Conservation (phyloP, 2,113 vertebrate species). For the Dipodomys merriami region DNA sequence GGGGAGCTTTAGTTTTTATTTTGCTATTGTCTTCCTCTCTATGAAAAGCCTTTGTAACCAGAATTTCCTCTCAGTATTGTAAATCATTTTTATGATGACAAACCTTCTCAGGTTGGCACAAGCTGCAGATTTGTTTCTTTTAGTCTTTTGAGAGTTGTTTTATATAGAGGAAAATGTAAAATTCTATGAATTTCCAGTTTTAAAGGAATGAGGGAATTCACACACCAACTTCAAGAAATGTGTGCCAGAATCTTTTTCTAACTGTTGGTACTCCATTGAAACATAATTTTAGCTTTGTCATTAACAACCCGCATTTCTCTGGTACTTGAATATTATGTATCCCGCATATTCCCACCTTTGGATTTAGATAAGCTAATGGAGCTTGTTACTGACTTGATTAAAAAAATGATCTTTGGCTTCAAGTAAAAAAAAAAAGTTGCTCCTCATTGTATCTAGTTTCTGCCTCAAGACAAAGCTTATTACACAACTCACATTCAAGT, state of each 20-base stretch:
- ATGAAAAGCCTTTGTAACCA: neutral
- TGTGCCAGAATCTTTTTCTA: neutral
- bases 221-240: neutral
- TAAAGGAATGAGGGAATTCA: neutral
- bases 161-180: neutral
- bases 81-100: neutral
- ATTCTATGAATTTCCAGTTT: neutral
- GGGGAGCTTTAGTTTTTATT: neutral
- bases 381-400: neutral
- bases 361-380: neutral
- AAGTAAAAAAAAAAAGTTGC: neutral
- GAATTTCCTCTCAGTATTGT: neutral
- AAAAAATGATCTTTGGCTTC: neutral
- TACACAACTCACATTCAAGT: neutral
- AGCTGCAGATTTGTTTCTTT: neutral
- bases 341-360: neutral
- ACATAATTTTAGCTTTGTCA: neutral
- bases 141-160: neutral
- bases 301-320: neutral
- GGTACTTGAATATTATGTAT: neutral
- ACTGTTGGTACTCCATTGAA: neutral
- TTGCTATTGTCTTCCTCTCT: neutral
- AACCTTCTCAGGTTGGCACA: neutral
- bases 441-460: neutral
- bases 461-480: neutral